Evolutionary conservation across 2,113 vertebrate genomes (phyloP).

Genomic region (Beaufortia kweichowensis): DNA sequence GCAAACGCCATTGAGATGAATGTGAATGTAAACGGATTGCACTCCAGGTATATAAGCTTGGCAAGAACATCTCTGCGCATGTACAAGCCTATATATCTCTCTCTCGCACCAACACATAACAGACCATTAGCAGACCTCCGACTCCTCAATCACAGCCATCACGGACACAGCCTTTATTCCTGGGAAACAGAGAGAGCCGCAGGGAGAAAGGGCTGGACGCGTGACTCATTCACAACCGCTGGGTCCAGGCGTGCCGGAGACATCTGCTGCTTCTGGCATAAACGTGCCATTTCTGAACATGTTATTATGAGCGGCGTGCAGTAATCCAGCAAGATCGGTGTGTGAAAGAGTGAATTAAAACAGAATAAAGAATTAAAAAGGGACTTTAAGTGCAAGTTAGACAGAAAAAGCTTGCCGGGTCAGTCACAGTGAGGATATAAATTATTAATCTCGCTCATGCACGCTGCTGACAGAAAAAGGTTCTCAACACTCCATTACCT

Average conservation of each 20-base stretch:
- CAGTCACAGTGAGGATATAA: slow-evolving; percentile 43
- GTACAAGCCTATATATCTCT: no score
- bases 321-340: not conserved
- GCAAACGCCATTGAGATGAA: no score
- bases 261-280: slow-evolving; percentile 29
- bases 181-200: slow-evolving; percentile 27
- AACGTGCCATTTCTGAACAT: slow-evolving; percentile 18
- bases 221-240: slow-evolving; percentile 31
- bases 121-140: slow-evolving; percentile 26
- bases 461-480: slow-evolving; percentile 35
- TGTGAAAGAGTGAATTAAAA: slow-evolving; percentile 7
- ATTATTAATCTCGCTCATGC: slow-evolving; percentile 44
- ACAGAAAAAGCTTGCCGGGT: slow-evolving; percentile 30
- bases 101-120: slow-evolving; percentile 15
- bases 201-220: slow-evolving; percentile 26
- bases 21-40: no score
- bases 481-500: slow-evolving; percentile 25
- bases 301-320: not conserved
- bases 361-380: not conserved
- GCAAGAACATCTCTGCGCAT: no score
- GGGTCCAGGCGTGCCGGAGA: slow-evolving; percentile 17
- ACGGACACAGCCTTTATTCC: slow-evolving; percentile 10
- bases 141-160: slow-evolving; percentile 26
- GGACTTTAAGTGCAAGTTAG: slow-evolving; percentile 1
- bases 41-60: no score